Conservation (phyloP, 2,888 invertebrate genomes). For the Apodemia hepburni region DNA sequence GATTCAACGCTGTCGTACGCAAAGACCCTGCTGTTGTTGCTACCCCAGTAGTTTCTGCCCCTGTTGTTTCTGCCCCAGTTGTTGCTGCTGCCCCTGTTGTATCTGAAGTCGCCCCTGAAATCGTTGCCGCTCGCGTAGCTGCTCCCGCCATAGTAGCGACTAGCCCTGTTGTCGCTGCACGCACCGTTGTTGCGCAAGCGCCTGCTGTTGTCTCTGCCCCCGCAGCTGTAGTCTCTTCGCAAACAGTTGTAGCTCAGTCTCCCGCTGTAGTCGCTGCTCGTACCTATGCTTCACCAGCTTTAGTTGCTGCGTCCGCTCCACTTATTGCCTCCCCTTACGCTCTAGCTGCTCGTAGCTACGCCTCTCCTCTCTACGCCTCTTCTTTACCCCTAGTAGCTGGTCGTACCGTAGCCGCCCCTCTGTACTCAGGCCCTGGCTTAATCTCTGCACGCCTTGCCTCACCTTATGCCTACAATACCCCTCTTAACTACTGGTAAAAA, state of each 20-base stretch:
- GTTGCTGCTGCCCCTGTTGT: slow-evolving; percentile 35
- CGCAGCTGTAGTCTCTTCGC: slow-evolving; percentile 33
- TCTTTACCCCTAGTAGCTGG: slow-evolving; percentile 24
- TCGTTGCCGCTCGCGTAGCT: slow-evolving; percentile 33
- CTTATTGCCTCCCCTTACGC: slow-evolving; percentile 24
- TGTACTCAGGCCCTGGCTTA: slow-evolving; percentile 3
- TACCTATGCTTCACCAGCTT: slow-evolving; percentile 23
- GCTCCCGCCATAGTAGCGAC: slow-evolving; percentile 37
- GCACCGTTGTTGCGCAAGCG: slow-evolving; percentile 31
- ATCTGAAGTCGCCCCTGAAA: slow-evolving; percentile 27
- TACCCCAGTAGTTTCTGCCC: slow-evolving; percentile 46
- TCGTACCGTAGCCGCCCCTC: slow-evolving; percentile 18
- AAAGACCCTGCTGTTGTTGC: slow-evolving; percentile 64
- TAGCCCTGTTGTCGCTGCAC: slow-evolving; percentile 33
- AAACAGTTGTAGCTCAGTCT: slow-evolving; percentile 25
- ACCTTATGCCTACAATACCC: slow-evolving; percentile 5
- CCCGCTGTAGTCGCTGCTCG: slow-evolving; percentile 18
- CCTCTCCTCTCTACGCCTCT: slow-evolving; percentile 11
- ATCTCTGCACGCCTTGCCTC: background rate
- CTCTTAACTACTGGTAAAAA: slow-evolving; percentile 29
- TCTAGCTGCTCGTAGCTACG: slow-evolving; percentile 27
- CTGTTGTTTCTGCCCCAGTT: slow-evolving; percentile 36
- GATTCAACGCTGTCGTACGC: slow-evolving; percentile 80
- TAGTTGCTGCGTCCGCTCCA: slow-evolving; percentile 19
- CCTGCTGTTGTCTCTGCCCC: slow-evolving; percentile 36